Percentiles rank a stretch among this genome's conserved stretches.
These are phyloP conservation scores for Conus betulinus DNA, from an alignment of 1,140 invertebrate species.

Conservation along the genomic window DNA sequence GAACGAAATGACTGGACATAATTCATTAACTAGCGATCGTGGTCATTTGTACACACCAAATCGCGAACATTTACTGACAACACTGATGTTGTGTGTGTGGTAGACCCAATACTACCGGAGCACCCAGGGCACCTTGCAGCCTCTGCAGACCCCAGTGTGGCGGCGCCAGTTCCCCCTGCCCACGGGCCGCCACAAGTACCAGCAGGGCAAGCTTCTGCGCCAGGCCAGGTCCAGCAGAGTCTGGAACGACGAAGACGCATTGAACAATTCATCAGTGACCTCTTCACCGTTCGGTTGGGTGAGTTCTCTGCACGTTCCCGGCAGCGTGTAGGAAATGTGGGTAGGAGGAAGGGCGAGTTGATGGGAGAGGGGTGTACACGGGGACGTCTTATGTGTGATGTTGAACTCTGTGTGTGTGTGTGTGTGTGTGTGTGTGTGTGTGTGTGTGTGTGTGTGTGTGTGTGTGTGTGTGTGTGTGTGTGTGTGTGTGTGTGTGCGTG, in stretches of 20 bases:
- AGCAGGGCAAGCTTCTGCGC: constrained; percentile 16
- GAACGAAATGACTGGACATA: no score
- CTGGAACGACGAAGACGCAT: background rate
- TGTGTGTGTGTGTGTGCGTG: no score
- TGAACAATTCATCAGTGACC: constrained; percentile 8
- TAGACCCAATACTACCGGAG: constrained; percentile 20
- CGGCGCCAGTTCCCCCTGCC: background rate
- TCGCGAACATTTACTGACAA: no score
- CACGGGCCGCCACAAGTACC: background rate
- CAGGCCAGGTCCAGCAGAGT: background rate
- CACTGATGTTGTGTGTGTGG: background rate
- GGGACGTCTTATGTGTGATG: no score
- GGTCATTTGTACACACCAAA: no score
- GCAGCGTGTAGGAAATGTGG: background rate
- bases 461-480: no score
- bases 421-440: no score
- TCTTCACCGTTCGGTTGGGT: background rate
- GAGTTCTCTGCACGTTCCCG: background rate
- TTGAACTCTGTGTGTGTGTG: no score
- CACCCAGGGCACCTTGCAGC: constrained; percentile 1
- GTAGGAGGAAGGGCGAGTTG: no score
- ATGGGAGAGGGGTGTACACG: no score
- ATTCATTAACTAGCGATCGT: no score
- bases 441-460: no score
- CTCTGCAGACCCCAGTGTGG: background rate